Conservation (phyloP, 2,888 invertebrate species). For the Elaeidobius kamerunicus region DNA sequence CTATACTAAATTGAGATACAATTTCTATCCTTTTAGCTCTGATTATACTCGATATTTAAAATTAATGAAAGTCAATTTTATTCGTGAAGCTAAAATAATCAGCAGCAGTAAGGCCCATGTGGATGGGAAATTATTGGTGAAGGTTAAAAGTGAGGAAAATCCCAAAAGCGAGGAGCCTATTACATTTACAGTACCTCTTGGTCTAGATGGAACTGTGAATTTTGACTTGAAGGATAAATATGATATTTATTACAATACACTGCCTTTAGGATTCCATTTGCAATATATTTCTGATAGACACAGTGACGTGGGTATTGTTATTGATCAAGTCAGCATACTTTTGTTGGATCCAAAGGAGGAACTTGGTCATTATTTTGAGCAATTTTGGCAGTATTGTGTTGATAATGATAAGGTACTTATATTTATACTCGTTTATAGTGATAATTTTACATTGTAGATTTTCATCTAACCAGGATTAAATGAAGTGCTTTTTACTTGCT, state of each 20-base stretch:
- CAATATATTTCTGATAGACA: constrained; percentile 36
- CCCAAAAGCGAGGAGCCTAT: constrained; percentile 1
- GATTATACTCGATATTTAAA: constrained; percentile 34
- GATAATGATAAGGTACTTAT: constrained; percentile 36
- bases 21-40: constrained; percentile 39
- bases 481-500: too few relatives aligned
- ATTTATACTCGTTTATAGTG: too few relatives aligned
- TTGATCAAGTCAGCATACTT: constrained; percentile 32
- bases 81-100: constrained; percentile 28
- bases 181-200: neutral
- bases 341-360: constrained; percentile 35
- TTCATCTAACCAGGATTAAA: too few relatives aligned
- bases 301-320: constrained; percentile 34
- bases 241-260: constrained; percentile 25
- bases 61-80: constrained; percentile 32
- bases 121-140: constrained; percentile 35
- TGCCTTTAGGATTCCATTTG: constrained; percentile 36
- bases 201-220: constrained; percentile 7
- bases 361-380: constrained; percentile 34
- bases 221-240: constrained; percentile 34
- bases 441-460: too few relatives aligned
- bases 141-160: constrained; percentile 12
- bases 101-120: constrained; percentile 31
- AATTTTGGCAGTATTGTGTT: constrained; percentile 42
- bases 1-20: constrained; percentile 30